A percentile compares a stretch with the other conserved stretches of the same genome.
Evolutionary conservation across 2,888 invertebrate species (phyloP).

Genomic region (Papilio demoleus): DNA sequence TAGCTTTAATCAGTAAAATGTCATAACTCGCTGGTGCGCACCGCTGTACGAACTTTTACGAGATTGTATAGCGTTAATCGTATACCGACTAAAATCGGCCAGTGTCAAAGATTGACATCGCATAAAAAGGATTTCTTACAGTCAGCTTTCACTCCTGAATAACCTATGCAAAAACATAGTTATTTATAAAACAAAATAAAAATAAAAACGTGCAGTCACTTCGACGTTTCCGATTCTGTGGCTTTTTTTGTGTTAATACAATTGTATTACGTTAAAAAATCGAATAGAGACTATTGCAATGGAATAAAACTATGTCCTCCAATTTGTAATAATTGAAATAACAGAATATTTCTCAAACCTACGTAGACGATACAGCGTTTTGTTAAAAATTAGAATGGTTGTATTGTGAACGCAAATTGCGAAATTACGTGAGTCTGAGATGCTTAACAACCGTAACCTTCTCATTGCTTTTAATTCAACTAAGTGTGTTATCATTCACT

Average conservation of each 20-base stretch:
- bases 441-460: slow-evolving; percentile 28
- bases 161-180: too few species aligned
- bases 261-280: not conserved
- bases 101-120: too few species aligned
- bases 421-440: slow-evolving; percentile 31
- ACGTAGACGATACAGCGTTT: not conserved
- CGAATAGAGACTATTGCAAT: not conserved
- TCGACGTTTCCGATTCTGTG: not conserved
- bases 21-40: too few species aligned
- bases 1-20: too few species aligned
- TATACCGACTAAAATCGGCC: too few species aligned
- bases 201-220: too few species aligned
- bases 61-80: too few species aligned
- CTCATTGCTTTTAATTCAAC: slow-evolving; percentile 19
- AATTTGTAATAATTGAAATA: not conserved
- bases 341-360: not conserved
- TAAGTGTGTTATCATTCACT: slow-evolving; percentile 8
- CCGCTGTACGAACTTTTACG: too few species aligned
- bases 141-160: too few species aligned
- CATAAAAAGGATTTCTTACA: too few species aligned
- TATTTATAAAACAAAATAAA: too few species aligned
- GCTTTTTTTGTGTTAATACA: too few species aligned
- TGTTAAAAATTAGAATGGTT: slow-evolving; percentile 2
- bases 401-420: slow-evolving; percentile 26
- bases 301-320: not conserved